Conservation (phyloP, 2,113 vertebrate genomes). For the Phrynocephalus versicolor region DNA sequence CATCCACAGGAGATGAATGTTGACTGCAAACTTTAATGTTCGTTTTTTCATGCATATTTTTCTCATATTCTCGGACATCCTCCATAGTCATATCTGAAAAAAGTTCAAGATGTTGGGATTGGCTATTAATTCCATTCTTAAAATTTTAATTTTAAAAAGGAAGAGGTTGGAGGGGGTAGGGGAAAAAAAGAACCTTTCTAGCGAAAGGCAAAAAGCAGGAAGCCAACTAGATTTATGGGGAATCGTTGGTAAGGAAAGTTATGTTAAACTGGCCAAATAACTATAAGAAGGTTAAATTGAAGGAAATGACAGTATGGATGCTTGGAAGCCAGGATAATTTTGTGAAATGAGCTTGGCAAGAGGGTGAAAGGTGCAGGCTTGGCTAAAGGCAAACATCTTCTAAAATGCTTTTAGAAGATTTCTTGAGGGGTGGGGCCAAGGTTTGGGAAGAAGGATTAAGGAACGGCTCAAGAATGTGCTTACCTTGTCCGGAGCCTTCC, state of each 20-base stretch:
- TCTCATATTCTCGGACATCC: constrained; percentile 97
- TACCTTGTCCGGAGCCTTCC: constrained; percentile 68
- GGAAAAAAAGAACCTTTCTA: constrained; percentile 53
- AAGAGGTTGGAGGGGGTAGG: constrained; percentile 54
- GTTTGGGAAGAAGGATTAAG: constrained; percentile 46
- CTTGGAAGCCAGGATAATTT: constrained; percentile 65
- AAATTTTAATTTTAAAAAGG: constrained; percentile 53
- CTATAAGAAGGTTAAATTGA: constrained; percentile 60
- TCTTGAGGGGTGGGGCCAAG: constrained; percentile 5
- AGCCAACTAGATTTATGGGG: constrained; percentile 77
- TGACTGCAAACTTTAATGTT: constrained; percentile 99
- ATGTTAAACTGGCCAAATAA: constrained; percentile 71
- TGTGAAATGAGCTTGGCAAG: constrained; percentile 48
- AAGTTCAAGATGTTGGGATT: constrained; percentile 84
- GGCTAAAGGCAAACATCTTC: constrained; percentile 72
- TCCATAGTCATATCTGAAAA: constrained; percentile 99
- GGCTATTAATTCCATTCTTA: constrained; percentile 71
- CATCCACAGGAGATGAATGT: constrained; percentile 91
- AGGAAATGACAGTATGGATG: constrained; percentile 71
- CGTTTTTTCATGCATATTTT: constrained; percentile 99
- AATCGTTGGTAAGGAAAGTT: constrained; percentile 76
- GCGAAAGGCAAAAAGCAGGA: constrained; percentile 73
- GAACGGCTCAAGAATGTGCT: constrained; percentile 56
- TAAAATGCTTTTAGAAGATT: constrained; percentile 80
- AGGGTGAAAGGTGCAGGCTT: constrained; percentile 57